Percentiles rank a stretch among this genome's conserved stretches.
Conservation (phyloP, 2,797 vertebrate species). For the Podarcis lilfordi region DNA sequence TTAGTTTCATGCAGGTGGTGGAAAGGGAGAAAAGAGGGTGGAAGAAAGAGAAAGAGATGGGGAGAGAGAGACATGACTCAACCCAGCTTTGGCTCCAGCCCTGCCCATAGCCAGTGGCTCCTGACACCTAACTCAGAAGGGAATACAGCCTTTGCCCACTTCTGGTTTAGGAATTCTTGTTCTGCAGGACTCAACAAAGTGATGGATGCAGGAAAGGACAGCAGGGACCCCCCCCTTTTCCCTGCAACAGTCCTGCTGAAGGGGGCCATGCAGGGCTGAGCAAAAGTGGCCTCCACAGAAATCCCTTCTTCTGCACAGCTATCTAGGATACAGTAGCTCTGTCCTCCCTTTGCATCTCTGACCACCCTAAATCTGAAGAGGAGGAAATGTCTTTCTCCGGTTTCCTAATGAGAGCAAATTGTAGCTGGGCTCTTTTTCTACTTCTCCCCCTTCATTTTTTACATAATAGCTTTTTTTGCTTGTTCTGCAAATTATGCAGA, state of each 20-base stretch:
- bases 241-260: not conserved
- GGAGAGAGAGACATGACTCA: too few species aligned
- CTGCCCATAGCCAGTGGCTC: too few species aligned
- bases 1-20: too few species aligned
- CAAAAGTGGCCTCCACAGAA: not conserved
- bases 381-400: slow-evolving; percentile 6
- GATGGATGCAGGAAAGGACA: not conserved
- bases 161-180: not conserved
- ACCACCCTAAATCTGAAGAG: not conserved
- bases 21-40: too few species aligned
- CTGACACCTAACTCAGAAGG: too few species aligned
- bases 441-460: slow-evolving; percentile 33
- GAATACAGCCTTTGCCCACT: too few species aligned
- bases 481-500: slow-evolving; percentile 74
- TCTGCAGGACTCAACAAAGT: not conserved
- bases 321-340: not conserved
- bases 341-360: not conserved
- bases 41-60: too few species aligned
- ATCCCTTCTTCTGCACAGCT: not conserved
- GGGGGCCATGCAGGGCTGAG: not conserved
- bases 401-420: slow-evolving; percentile 65
- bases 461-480: slow-evolving; percentile 63
- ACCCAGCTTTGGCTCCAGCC: too few species aligned
- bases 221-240: too few species aligned
- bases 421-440: slow-evolving; percentile 46